Evolutionary conservation across 1,140 invertebrate species (phyloP).

Genomic region (Elysia chlorotica): DNA sequence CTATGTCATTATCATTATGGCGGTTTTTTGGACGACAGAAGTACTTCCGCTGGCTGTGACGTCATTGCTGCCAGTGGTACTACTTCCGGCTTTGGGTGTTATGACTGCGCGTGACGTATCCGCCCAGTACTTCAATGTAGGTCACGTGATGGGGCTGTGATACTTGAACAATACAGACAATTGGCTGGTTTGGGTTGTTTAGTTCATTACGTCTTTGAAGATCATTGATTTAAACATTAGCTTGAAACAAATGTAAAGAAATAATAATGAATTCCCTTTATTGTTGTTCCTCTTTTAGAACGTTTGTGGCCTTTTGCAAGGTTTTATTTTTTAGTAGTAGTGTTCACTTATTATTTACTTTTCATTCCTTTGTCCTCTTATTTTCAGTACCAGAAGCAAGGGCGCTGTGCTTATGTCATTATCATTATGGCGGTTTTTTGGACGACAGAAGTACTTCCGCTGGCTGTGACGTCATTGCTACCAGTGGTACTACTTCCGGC

Average conservation of each 20-base stretch:
- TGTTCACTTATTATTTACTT: no score
- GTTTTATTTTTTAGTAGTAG: no score
- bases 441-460: slow-evolving; percentile 80
- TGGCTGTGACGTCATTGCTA: slow-evolving; percentile 81
- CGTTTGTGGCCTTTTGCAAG: no score
- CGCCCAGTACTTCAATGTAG: slow-evolving; percentile 57
- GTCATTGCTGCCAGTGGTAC: slow-evolving; percentile 79
- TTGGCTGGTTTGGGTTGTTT: no score
- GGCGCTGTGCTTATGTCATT: slow-evolving; percentile 76
- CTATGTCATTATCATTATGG: slow-evolving; percentile 83
- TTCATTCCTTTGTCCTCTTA: no score
- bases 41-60: slow-evolving; percentile 80
- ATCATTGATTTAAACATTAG: no score
- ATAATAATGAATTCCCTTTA: no score
- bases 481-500: slow-evolving; percentile 81
- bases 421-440: slow-evolving; percentile 85
- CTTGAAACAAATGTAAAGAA: no score
- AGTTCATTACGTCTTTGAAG: no score
- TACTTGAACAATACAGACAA: no score
- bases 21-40: slow-evolving; percentile 83
- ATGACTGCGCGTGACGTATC: slow-evolving; percentile 47
- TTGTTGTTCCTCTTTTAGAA: no score
- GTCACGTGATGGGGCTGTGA: slow-evolving; percentile 44
- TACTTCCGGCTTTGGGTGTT: slow-evolving; percentile 71
- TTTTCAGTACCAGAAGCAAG: slow-evolving; percentile 25